Evolutionary conservation across 1,140 invertebrate species (phyloP), one percentile per base, ranked within the genome.

Genomic region (Bombus turneri): DNA sequence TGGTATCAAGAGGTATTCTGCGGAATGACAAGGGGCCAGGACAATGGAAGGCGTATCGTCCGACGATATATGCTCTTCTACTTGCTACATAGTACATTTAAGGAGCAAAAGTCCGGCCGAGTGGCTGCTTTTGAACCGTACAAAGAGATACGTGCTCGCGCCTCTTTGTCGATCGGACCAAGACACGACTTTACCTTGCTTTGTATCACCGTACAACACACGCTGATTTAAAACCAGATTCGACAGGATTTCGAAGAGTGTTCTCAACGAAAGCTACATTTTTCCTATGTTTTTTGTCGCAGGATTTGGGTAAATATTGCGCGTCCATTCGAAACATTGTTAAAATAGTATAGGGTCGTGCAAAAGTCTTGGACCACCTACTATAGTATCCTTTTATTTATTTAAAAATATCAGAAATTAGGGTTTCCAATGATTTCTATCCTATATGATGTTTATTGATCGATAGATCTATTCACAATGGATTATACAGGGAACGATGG

Each of bases 1-100:
- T 87, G 87, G 90, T 91, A 91, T 91, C 91, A 90, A 90, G 86
- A 87, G 91, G 88, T 91, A 91, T 90, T 85, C 72, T 83, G 68
- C 75, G 78, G 82, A 91, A 89, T 90, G 91, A 91, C 90, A 59
- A 28, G 25, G 57, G 57, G 57, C 57, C 59, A 62, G 91, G 81
- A 91, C 90, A 91, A 91, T 91, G 66, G 86, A 39, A 87, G 83
- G 69, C 71, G 74, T 85, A 53, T 53, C 47, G 47, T 22, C 47
- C 47, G 47, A 86, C 64, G n/a, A 64, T 86, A 81, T 81, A 81
- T 66, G 62, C 64, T 37, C 57, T 74, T 72, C 72, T 78, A 74
- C 79, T 34, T 47, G 83, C 37, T 69, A 34, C 64, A 83, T 43
- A 75, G 77, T 80, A 66, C 87, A 83, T 88, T 83, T 81, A 83